Conservation (phyloP, 2,113 vertebrate species). For the Panthera uncia region DNA sequence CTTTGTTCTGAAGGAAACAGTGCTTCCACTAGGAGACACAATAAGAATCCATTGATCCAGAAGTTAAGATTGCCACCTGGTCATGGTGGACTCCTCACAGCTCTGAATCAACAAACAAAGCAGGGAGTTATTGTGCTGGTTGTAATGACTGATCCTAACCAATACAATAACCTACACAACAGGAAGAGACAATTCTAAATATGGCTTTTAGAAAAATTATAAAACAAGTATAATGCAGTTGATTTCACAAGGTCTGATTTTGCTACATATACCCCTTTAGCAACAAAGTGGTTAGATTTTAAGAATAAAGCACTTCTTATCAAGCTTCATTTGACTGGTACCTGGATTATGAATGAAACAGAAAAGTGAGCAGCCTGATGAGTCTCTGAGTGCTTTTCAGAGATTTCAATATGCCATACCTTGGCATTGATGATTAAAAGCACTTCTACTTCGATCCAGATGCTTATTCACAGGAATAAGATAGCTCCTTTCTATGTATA, state of each 20-base stretch:
- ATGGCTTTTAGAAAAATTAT: background rate
- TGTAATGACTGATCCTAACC: background rate
- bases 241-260: background rate
- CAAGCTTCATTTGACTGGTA: background rate
- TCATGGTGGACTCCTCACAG: background rate
- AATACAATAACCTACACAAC: background rate
- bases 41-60: background rate
- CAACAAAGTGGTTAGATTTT: background rate
- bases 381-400: background rate
- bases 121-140: background rate
- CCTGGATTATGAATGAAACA: constrained; percentile 1
- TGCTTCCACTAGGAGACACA: background rate
- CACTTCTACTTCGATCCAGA: background rate
- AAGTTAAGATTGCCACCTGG: background rate
- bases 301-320: background rate
- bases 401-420: background rate
- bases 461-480: background rate
- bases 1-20: background rate
- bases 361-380: background rate
- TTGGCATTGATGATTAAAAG: background rate
- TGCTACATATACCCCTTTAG: background rate
- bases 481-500: background rate
- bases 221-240: background rate
- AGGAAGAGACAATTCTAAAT: background rate
- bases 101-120: background rate